Percentiles rank a stretch among this genome's conserved stretches.
Evolutionary conservation across 1,140 invertebrate species (phyloP).

Genomic region (Zaprionus ghesquierei): DNA sequence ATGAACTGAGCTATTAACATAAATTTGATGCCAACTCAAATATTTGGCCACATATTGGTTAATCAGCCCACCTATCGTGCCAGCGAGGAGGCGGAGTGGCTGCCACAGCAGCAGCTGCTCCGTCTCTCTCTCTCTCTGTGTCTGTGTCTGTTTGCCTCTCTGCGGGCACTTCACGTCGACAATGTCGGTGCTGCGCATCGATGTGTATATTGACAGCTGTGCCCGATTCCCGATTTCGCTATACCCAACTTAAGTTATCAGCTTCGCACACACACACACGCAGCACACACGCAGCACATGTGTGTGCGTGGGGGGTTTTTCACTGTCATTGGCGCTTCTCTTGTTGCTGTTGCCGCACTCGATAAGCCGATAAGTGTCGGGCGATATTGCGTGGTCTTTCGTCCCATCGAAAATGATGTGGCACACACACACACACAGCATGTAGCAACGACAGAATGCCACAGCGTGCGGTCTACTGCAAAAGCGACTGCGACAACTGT

Average conservation of each 20-base stretch:
- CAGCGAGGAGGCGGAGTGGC: background rate
- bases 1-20: constrained; percentile 57
- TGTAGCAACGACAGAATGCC: background rate
- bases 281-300: background rate
- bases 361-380: constrained; percentile 46
- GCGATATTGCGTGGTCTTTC: constrained; percentile 13
- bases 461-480: background rate
- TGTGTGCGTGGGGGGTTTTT: constrained; percentile 27
- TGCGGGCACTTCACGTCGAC: background rate
- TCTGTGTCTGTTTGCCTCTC: background rate
- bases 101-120: background rate
- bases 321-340: constrained; percentile 1
- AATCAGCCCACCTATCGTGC: constrained; percentile 54
- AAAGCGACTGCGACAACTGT: constrained; percentile 1
- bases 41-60: constrained; percentile 54
- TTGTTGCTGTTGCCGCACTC: background rate
- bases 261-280: background rate
- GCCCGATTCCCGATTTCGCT: constrained; percentile 47
- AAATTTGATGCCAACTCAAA: constrained; percentile 55
- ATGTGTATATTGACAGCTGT: constrained; percentile 58
- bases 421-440: background rate
- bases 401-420: constrained; percentile 2
- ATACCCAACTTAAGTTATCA: constrained; percentile 65
- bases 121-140: background rate
- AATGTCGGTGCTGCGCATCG: constrained; percentile 13